These are phyloP conservation scores for Nephrotoma guestfalica DNA, from an alignment of 2,888 invertebrate genomes.

Conservation along the genomic window DNA sequence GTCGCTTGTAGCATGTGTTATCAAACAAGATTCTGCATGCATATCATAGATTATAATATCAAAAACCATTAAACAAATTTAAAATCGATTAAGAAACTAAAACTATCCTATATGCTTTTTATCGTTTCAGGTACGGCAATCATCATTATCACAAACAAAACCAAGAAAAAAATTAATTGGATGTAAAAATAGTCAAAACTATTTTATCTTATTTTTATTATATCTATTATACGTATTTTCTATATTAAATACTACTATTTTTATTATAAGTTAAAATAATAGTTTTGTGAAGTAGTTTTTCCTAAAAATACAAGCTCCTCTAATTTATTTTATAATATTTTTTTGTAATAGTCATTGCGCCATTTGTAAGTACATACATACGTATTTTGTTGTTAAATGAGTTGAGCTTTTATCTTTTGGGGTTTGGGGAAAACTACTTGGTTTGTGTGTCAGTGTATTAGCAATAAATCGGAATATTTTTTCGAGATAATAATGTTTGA, in stretches of 20 bases:
- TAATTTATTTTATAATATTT: neutral
- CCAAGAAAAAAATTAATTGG: neutral
- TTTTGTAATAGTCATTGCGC: neutral
- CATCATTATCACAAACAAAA: neutral
- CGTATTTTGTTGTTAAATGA: neutral
- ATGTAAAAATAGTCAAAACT: neutral
- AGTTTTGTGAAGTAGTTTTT: neutral
- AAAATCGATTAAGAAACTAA: neutral
- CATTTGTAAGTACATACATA: neutral
- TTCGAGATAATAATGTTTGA: neutral
- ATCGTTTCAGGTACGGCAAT: neutral
- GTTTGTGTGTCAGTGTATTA: neutral
- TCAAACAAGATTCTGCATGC: neutral
- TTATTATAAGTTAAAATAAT: neutral
- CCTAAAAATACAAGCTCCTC: neutral
- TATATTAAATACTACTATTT: neutral
- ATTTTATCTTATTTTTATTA: neutral
- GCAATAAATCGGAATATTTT: neutral
- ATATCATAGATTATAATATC: neutral
- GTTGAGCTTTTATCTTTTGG: neutral
- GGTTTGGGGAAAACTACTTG: neutral
- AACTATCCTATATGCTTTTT: neutral
- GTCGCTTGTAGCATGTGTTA: neutral
- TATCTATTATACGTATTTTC: neutral
- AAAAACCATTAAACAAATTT: neutral